Evolutionary conservation across 2,113 vertebrate species (phyloP).

Genomic region (Neolamprologus modestus): DNA sequence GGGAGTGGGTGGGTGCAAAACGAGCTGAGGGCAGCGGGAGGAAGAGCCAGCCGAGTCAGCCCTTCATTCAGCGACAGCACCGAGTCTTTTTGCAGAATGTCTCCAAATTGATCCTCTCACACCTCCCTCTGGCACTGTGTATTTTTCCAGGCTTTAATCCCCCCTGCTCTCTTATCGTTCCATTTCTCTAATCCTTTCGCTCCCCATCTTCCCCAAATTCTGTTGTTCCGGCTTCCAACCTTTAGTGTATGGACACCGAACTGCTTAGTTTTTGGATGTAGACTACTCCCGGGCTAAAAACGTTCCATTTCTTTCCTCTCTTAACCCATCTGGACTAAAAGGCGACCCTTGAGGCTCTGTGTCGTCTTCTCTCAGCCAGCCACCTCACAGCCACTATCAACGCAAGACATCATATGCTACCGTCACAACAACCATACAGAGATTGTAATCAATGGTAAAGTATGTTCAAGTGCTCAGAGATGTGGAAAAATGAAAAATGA

Average conservation of each 20-base stretch:
- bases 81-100: slow-evolving; percentile 31
- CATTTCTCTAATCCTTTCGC: slow-evolving; percentile 39
- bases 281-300: neutral
- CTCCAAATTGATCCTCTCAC: slow-evolving; percentile 44
- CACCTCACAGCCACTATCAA: slow-evolving; percentile 3
- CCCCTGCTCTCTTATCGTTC: slow-evolving; percentile 4
- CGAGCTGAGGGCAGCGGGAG: slow-evolving; percentile 3
- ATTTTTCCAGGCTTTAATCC: slow-evolving; percentile 45
- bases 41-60: neutral
- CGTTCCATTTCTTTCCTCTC: neutral
- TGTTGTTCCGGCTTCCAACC: neutral
- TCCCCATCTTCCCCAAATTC: neutral
- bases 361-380: slow-evolving; percentile 29
- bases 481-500: neutral
- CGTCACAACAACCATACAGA: slow-evolving; percentile 6
- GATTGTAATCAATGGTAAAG: neutral
- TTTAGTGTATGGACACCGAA: neutral
- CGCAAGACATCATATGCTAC: neutral
- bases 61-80: slow-evolving; percentile 19
- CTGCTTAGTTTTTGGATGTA: neutral
- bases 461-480: neutral
- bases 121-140: slow-evolving; percentile 36
- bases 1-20: slow-evolving; percentile 53
- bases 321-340: neutral
- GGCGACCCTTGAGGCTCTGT: neutral